Conservation (phyloP, 2,797 vertebrate genomes). For the Eremophila alpestris region DNA sequence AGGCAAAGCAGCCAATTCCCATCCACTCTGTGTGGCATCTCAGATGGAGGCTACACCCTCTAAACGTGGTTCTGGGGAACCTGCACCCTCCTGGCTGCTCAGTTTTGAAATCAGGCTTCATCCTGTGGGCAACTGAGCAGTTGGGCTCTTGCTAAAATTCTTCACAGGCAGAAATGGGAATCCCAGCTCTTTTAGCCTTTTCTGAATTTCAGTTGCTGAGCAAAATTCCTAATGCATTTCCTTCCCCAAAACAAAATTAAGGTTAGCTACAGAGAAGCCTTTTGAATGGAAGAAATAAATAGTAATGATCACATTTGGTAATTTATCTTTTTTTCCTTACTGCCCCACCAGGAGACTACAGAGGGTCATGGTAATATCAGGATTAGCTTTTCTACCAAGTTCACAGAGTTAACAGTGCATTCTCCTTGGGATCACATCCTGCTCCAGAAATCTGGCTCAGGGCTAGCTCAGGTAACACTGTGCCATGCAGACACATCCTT, state of each 20-base stretch:
- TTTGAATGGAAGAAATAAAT: not conserved
- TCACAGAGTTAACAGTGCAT: not conserved
- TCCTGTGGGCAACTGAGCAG: not conserved
- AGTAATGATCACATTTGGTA: not conserved
- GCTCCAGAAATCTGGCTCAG: not conserved
- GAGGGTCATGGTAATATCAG: not conserved
- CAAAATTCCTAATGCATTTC: not conserved
- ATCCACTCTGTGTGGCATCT: not conserved
- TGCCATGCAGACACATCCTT: not conserved
- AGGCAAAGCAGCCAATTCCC: not conserved
- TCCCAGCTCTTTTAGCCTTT: not conserved
- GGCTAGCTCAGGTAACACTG: not conserved
- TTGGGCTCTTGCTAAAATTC: not conserved
- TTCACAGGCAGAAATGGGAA: not conserved
- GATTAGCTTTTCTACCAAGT: not conserved
- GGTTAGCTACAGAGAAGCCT: not conserved
- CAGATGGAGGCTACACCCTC: not conserved
- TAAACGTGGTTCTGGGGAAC: not conserved
- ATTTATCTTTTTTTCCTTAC: not conserved
- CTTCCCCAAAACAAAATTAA: not conserved
- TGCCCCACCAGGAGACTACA: not conserved
- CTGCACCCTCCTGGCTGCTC: not conserved
- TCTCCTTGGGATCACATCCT: not conserved
- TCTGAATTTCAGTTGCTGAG: not conserved
- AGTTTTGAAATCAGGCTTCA: not conserved